Evolutionary conservation across 2,888 invertebrate genomes (phyloP).

Genomic region (Lutraria lutraria): DNA sequence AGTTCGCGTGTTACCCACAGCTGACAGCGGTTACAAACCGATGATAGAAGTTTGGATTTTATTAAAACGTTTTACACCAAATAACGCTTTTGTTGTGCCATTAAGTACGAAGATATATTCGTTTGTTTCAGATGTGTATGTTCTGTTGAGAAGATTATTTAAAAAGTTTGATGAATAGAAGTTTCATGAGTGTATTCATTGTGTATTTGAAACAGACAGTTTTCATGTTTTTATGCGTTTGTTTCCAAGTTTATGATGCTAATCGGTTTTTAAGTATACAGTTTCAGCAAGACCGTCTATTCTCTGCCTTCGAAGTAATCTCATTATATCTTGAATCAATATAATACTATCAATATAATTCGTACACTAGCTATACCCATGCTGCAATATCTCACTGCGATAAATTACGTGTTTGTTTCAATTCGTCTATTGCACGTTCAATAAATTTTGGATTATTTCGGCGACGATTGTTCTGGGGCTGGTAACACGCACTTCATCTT

Average conservation of each 20-base stretch:
- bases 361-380: not conserved
- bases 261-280: not conserved
- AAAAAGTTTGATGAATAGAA: not conserved
- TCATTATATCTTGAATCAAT: not conserved
- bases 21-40: not conserved
- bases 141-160: not conserved
- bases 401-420: conserved; percentile 6
- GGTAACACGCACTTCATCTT: conserved; percentile 10
- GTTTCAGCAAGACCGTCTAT: not conserved
- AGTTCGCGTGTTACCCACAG: not conserved
- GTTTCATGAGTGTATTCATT: not conserved
- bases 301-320: not conserved
- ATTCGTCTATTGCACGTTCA: not conserved
- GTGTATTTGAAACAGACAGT: not conserved
- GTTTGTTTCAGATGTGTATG: not conserved
- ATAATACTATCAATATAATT: not conserved
- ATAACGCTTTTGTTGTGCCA: not conserved
- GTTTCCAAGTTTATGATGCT: not conserved
- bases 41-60: not conserved
- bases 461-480: not conserved
- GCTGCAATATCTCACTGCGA: not conserved
- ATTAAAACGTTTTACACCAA: conserved; percentile 8
- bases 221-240: not conserved
- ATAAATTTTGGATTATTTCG: not conserved
- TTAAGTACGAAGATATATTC: not conserved